Evolutionary conservation across 2,888 invertebrate species (phyloP), one percentile per base, ranked within the genome.

Genomic region (Chrysina gloriosa): DNA sequence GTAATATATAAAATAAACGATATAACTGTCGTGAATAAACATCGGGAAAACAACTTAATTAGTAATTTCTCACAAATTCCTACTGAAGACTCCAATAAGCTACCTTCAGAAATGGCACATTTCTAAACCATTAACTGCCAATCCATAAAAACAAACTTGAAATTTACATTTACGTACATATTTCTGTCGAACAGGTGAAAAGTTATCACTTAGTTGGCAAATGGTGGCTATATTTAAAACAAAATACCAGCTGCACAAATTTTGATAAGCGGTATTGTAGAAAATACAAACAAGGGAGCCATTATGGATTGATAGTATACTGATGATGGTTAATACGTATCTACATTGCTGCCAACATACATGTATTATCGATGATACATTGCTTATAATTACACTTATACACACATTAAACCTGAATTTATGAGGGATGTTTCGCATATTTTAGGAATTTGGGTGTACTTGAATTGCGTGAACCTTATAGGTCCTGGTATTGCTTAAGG

Each of bases 121-220:
- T 34, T 34, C 34, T 34, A n/a, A 34, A n/a, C 7, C 34, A 42
- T 42, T 42, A 14, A 42, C n/a, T 34, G n/a, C 9, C 14, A 19
- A 42, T 9, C 45, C 21, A 45, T 5, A 21, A 9, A 16, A 21
- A 45, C 7, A 7, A 19, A 45, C 9, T 45, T 48, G 39, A 14
- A n/a, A 25, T 50, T 25, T 50, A 39, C 7, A 58, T 36, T 42
- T 56, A 11, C 27, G 27, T 6, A 48, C 2, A 34, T 39, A 58
- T 45, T 61, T 61, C 21, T 27, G n/a, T 27, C 9, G 42, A 61
- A 45, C 42, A 61, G 58, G 42, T 61, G 42, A 27, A 61, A 42
- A 27, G 29, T 61, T 42, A 61, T 61, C 58, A 16, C 9, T 42
- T 42, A 11, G 9, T 31, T 9, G 6, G 4, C 2, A 19, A 19